Conservation (phyloP, 2,888 invertebrate genomes). For the Agapostemon virescens region DNA sequence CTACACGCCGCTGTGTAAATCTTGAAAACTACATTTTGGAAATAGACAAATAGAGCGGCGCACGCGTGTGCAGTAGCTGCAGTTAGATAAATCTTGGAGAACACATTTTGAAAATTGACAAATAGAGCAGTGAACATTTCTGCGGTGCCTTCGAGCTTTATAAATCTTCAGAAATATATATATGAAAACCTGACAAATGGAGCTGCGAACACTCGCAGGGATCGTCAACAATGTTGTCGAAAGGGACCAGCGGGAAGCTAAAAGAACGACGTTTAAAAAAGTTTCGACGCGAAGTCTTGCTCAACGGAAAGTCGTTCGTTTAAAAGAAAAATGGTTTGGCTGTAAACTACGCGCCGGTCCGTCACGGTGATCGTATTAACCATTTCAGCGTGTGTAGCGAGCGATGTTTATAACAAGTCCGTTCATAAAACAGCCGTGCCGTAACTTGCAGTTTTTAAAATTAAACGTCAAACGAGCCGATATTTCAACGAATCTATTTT, state of each 20-base stretch:
- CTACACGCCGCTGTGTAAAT: no score
- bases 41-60: neutral
- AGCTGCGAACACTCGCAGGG: neutral
- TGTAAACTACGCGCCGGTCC: neutral
- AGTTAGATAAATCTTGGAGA: no score
- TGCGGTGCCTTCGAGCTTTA: no score
- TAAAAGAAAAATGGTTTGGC: neutral
- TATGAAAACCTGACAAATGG: no score
- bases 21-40: neutral
- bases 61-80: no score
- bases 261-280: neutral
- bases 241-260: neutral
- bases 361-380: neutral
- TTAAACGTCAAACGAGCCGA: conserved; percentile 10
- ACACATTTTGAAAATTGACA: neutral
- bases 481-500: conserved; percentile 10
- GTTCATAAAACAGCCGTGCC: neutral
- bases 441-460: conserved; percentile 11
- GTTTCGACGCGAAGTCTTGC: neutral
- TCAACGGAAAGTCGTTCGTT: neutral
- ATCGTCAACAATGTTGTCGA: neutral
- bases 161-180: no score
- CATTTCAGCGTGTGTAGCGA: neutral
- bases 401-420: conserved; percentile 6
- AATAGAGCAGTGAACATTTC: neutral